These are phyloP conservation scores for Tethea ocularis DNA, from an alignment of 2,888 invertebrate genomes.

Conservation along the genomic window DNA sequence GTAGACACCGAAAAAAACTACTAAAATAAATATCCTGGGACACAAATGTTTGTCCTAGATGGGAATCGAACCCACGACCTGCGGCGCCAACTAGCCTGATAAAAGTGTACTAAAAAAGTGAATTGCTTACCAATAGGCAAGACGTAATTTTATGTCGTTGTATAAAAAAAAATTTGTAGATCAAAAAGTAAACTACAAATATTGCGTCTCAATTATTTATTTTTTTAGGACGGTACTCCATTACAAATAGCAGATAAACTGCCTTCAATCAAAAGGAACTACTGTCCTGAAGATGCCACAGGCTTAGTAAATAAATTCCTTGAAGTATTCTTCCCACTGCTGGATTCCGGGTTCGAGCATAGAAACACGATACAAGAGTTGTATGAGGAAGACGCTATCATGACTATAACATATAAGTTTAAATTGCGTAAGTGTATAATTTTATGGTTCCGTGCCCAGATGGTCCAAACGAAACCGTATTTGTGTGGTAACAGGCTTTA, in stretches of 20 bases:
- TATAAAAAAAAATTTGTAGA: not conserved
- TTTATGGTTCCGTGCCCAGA: too few species aligned
- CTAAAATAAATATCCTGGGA: too few species aligned
- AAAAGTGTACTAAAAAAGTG: too few species aligned
- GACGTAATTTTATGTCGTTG: too few species aligned
- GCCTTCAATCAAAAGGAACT: conserved; percentile 76
- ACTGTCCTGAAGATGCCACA: conserved; percentile 72
- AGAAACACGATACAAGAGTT: conserved; percentile 80
- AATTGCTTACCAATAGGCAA: too few species aligned
- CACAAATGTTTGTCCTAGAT: too few species aligned
- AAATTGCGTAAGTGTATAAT: conserved; percentile 54
- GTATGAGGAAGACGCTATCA: conserved; percentile 85
- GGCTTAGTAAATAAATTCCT: conserved; percentile 85
- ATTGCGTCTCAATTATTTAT: not conserved
- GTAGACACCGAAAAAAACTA: too few species aligned
- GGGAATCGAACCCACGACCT: too few species aligned
- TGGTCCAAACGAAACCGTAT: too few species aligned
- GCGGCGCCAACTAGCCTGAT: too few species aligned
- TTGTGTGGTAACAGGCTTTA: too few species aligned
- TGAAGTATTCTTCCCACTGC: conserved; percentile 86
- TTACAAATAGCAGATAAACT: conserved; percentile 58
- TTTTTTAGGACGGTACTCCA: conserved; percentile 79
- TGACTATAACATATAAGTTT: conserved; percentile 81
- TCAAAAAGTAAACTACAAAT: not conserved
- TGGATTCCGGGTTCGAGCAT: conserved; percentile 81